Base-by-base conservation (phyloP, 2,797 vertebrate genomes). In the Halcyon smyrnensis region DNA sequence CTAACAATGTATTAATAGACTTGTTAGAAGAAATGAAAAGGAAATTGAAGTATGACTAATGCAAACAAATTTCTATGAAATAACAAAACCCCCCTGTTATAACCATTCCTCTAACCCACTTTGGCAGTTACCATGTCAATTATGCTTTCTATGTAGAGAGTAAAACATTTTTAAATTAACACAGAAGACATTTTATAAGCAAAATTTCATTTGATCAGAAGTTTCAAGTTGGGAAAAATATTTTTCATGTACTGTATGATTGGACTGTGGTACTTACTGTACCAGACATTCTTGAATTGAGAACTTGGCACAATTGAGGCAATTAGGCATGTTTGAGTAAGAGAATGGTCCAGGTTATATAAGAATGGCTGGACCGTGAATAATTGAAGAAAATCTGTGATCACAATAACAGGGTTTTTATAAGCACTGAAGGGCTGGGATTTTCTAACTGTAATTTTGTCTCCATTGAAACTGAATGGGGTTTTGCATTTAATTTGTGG, bases 41-140 rank as follows among this genome's bases (percentile, higher is more conserved):
- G 48, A 94, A 95, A 93, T 50, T 89, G 45, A 86, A 84, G 51
- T 39, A 74, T 64, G 77, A 92, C 70, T 90, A 94, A 96, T 68
- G 56, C 67, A 94, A 95, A 82, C 70, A 95, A 79, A 67, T 95
- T 91, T 74, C 56, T 79, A 39, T 43, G 27, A 74, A 93, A 87
- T 67, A 84, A 77, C 50, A 81, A 65, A 53, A 28, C 20, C 1
- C 0, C 9, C 46, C 51, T 17, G 41, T 65, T 81, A 48, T 27
- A 34, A 45, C 63, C 67, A 32, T 82, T 90, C 59, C 30, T 86
- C 59, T 82, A 77, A 65, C 32, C 67, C 67, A 9, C n/a, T 86
- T 79, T 21, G 11, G 64, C 64, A 92, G 37, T 70, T 85, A 84
- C 59, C 19, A 6, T 28, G n/a, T 36, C 64, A 68, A 19, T 91